Percentiles rank a stretch among this genome's conserved stretches.
Conservation (phyloP, 2,888 invertebrate genomes). For the Mayetiola destructor region DNA sequence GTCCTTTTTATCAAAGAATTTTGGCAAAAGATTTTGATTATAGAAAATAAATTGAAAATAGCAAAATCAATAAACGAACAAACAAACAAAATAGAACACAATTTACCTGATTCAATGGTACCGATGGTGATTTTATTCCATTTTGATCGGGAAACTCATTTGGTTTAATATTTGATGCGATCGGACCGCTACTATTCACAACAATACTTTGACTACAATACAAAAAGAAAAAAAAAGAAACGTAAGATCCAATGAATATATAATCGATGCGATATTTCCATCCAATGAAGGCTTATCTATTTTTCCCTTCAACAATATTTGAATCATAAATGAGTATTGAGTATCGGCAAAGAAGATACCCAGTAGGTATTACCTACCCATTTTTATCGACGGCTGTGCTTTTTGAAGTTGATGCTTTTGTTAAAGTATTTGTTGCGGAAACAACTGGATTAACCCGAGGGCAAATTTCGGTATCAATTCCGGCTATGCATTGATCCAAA, state of each 20-base stretch:
- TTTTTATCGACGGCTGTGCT: neutral
- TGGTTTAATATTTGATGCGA: conserved; percentile 9
- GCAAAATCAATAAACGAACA: neutral
- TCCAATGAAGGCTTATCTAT: too few species aligned
- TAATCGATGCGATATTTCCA: too few species aligned
- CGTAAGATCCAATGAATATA: too few species aligned
- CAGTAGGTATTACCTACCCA: conserved; percentile 2
- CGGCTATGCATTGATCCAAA: conserved; percentile 44
- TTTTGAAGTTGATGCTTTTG: too few species aligned
- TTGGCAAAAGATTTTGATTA: too few species aligned
- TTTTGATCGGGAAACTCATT: conserved; percentile 7
- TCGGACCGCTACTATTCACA: neutral
- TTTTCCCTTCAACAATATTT: too few species aligned
- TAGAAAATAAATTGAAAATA: too few species aligned
- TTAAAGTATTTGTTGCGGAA: neutral
- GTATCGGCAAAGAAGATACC: too few species aligned
- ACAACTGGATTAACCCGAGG: conserved; percentile 22
- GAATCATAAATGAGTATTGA: too few species aligned
- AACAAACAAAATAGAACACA: neutral
- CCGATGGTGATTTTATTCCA: conserved; percentile 7
- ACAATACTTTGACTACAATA: conserved; percentile 36
- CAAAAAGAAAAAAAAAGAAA: too few species aligned
- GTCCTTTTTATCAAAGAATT: neutral
- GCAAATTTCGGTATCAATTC: conserved; percentile 43
- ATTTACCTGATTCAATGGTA: neutral